Evolutionary conservation across 2,797 vertebrate genomes (phyloP), one percentile per base, ranked within the genome.

Genomic region (Alosa sapidissima): DNA sequence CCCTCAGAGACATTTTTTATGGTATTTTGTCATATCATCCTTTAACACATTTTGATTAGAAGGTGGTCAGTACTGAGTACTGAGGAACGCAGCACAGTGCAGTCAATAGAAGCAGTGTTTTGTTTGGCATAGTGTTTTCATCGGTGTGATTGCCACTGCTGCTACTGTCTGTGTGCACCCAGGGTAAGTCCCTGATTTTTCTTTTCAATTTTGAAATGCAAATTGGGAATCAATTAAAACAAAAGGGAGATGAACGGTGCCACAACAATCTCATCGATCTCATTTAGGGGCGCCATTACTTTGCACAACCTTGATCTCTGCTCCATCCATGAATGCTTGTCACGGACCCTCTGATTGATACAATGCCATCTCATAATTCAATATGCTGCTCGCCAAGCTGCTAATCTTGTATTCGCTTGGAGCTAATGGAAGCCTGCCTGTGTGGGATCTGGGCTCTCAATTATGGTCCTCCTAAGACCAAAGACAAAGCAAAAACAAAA

Each of bases 281-380:
- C 62, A 83, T 87, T 88, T 88, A 87, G 82, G 85, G 82, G 84
- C 75, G 82, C 88, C 85, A 85, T 88, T 87, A 85, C 84, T 86
- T 88, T 88, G 84, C 72, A 83, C 87, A 90, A 85, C 86, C 89
- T 81, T 85, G 85, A 90, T 85, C 78, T 84, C 81, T 75, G 65
- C 68, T 45, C 78, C 82, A 82, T 58, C 85, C 88, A 85, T 83
- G 82, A 88, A 87, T 81, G 36, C 72, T 16, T 75, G 85, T 88
- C 85, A 85, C 86, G 84, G 89, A 7, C 36, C 81, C 83, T 58
- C 84, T 89, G 88, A 91, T 88, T 87, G 88, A 91, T 90, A 87
- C 82, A 72, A 87, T 68, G 83, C 84, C 85, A 86, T 86, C 49
- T 52, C 87, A 88, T 89, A 89, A 89, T 87, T 88, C 85, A 88